Percentiles rank a stretch among this genome's conserved stretches.
phyloP scores from a whole-genome alignment of 1,140 invertebrate genomes.

The Acromyrmex echinatior region DNA sequence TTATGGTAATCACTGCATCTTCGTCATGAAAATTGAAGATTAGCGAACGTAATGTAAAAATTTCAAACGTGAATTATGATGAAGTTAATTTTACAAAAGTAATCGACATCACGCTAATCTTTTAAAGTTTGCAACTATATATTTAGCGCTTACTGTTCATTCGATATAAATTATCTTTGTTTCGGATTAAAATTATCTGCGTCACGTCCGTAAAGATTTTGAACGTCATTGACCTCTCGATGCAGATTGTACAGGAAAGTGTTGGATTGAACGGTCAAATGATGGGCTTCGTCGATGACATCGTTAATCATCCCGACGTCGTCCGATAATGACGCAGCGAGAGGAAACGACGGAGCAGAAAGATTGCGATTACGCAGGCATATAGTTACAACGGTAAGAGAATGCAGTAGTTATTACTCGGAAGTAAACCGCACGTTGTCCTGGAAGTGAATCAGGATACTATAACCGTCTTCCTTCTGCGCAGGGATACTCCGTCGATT shows the following conservation, averaged over 20 bases:
- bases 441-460: slow-evolving; percentile 60
- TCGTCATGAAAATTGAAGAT: not conserved
- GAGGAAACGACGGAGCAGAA: slow-evolving; percentile 33
- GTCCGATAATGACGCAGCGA: slow-evolving; percentile 43
- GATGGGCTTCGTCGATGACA: slow-evolving; percentile 20
- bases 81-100: not conserved
- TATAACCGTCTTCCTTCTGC: slow-evolving; percentile 26
- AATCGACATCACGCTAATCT: not conserved
- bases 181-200: slow-evolving; percentile 18
- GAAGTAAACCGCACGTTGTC: slow-evolving; percentile 59
- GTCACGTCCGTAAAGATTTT: slow-evolving; percentile 12
- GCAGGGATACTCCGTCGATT: not conserved
- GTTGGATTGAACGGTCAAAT: slow-evolving; percentile 14
- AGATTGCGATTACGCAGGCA: slow-evolving; percentile 16
- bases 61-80: not conserved
- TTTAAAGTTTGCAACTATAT: not conserved
- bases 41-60: not conserved
- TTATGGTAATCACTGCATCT: not conserved
- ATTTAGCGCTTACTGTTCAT: slow-evolving; percentile 3
- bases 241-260: slow-evolving; percentile 10
- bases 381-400: not conserved
- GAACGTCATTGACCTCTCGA: slow-evolving; percentile 40
- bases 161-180: slow-evolving; percentile 13
- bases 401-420: slow-evolving; percentile 5
- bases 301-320: slow-evolving; percentile 49